Evolutionary conservation across 2,888 invertebrate genomes (phyloP), one percentile per base, ranked within the genome.

Genomic region (Maniola hyperantus): DNA sequence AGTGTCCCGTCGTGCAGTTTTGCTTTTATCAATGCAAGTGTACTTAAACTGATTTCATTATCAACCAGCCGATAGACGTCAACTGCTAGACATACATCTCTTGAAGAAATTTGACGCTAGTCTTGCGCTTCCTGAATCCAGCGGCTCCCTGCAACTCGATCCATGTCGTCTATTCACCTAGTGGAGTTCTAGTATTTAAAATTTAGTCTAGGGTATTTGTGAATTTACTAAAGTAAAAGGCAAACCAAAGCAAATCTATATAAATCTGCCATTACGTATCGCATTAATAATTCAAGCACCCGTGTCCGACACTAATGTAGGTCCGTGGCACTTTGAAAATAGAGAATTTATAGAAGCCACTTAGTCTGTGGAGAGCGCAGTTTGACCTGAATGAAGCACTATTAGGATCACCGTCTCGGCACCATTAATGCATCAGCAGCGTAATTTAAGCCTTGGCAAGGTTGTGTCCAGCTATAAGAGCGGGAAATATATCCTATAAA

Each of bases 271-370:
- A 8, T 13, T 15, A 53, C 34, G 15, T 54, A 34, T 34, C 33
- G 34, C 34, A 54, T 54, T 8, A 54, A 54, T 54, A 54, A 54
- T 54, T 54, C 33, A 4, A 6, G 8, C 13, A 54, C 54, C n/a
- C 54, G 36, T 34, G 54, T 15, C 34, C 34, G 15, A 36, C 34
- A 15, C 34, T 8, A 26, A 5, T 15, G 5, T 54, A n/a, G 54
- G 54, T 54, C n/a, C 7, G 57, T 20, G 18, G 7, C 57, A 20
- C 39, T 13, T 18, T 39, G 55, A 42, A 42, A 55, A 57, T 11
- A 36, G 36, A 55, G 11, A 42, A 57, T 57, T 57, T 39, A 57
- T 57, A 42, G 57, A 57, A 57, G 39, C 5, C 57, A 42, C 57
- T 42, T 57, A 13, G 20, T 57, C 57, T 26, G 42, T 57, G 42